Conservation (phyloP, 2,888 invertebrate species). For the Leptura quadrifasciata region DNA sequence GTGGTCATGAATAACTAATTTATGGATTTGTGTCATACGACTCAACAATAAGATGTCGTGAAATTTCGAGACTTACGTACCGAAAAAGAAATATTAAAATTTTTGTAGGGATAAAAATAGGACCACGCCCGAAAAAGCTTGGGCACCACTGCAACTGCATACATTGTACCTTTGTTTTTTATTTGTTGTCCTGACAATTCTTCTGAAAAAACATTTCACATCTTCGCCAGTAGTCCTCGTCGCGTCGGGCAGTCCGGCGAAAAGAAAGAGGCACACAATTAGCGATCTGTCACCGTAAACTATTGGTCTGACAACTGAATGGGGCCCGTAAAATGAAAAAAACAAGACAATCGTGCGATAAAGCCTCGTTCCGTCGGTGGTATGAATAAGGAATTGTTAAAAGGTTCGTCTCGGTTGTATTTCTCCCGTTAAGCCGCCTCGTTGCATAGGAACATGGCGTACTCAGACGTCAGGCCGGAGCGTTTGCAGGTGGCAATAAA, state of each 20-base stretch:
- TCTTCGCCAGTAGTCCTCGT: conserved; percentile 19
- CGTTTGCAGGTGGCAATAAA: background rate
- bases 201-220: background rate
- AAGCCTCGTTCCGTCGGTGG: conserved; percentile 48
- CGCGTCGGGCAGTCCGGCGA: background rate
- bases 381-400: conserved; percentile 54
- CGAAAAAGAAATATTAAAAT: no score
- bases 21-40: no score
- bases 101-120: no score
- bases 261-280: conserved; percentile 37
- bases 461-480: conserved; percentile 11
- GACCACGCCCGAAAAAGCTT: background rate
- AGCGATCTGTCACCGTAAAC: conserved; percentile 48
- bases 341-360: conserved; percentile 51
- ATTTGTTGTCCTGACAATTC: background rate
- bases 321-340: conserved; percentile 45
- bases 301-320: conserved; percentile 51
- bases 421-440: conserved; percentile 48
- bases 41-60: no score
- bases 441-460: conserved; percentile 31
- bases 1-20: no score
- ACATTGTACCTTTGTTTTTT: background rate
- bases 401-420: conserved; percentile 49
- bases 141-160: background rate
- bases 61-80: no score